Percentiles rank a stretch among this genome's conserved stretches.
phyloP scores from a whole-genome alignment of 2,113 vertebrate genomes.

The Mobula hypostoma region DNA sequence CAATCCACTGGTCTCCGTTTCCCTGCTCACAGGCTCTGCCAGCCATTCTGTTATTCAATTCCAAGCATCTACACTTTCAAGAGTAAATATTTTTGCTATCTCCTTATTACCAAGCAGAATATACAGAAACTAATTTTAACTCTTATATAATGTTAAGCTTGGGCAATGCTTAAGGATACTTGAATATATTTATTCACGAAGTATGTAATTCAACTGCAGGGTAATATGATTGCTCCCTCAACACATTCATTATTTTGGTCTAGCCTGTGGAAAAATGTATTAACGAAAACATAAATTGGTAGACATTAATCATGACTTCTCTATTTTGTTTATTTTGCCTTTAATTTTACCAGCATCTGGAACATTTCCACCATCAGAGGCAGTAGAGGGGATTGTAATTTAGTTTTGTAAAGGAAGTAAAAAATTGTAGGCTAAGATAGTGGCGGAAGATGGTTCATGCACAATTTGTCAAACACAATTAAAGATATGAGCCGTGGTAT shows the following conservation, averaged over 20 bases:
- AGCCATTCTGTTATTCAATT: neutral
- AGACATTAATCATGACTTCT: neutral
- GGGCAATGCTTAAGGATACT: neutral
- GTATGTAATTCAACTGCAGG: neutral
- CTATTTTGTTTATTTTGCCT: neutral
- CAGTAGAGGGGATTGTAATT: neutral
- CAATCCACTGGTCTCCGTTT: no score
- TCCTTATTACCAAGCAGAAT: neutral
- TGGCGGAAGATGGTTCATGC: neutral
- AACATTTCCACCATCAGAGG: neutral
- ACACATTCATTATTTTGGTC: neutral
- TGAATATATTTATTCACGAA: neutral
- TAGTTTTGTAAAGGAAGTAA: neutral
- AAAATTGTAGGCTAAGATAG: neutral
- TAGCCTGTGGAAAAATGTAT: slow-evolving; percentile 16
- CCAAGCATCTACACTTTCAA: neutral
- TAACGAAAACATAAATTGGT: slow-evolving; percentile 1
- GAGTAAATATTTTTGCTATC: neutral
- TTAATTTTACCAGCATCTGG: slow-evolving; percentile 20
- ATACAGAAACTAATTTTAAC: neutral
- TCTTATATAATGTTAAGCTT: neutral
- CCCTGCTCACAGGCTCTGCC: no score
- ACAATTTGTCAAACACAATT: neutral
- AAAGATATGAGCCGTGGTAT: neutral
- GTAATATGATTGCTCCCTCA: neutral